Conservation (phyloP, 2,888 invertebrate species). For the Cabera pusaria region DNA sequence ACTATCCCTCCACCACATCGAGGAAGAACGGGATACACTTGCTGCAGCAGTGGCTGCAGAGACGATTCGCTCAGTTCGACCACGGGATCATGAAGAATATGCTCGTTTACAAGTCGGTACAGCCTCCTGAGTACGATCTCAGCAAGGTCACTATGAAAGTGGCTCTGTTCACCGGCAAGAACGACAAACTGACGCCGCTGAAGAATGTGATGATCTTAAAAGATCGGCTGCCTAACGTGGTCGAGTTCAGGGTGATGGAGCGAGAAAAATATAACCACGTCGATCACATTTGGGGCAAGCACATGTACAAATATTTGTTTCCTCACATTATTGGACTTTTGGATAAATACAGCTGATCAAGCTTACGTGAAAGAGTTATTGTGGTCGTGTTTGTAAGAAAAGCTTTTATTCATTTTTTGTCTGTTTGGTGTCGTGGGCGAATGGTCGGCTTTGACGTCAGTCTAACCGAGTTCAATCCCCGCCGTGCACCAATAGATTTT, state of each 20-base stretch:
- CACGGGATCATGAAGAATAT: conserved; percentile 16
- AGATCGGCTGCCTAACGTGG: conserved; percentile 41
- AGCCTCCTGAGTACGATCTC: conserved; percentile 19
- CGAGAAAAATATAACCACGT: conserved; percentile 43
- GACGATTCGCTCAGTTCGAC: conserved; percentile 18
- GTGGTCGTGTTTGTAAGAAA: too few relatives aligned
- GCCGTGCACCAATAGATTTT: too few relatives aligned
- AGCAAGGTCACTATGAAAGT: conserved; percentile 40
- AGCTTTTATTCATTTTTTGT: too few relatives aligned
- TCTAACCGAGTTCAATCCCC: too few relatives aligned
- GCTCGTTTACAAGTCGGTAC: conserved; percentile 8
- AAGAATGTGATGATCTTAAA: conserved; percentile 33
- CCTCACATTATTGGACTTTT: conserved; percentile 37
- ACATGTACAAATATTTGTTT: conserved; percentile 44
- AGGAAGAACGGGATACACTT: conserved; percentile 39
- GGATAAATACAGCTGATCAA: conserved; percentile 14
- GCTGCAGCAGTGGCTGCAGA: conserved; percentile 22
- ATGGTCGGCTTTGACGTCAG: too few relatives aligned
- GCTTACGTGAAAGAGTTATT: too few relatives aligned
- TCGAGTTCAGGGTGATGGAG: conserved; percentile 36
- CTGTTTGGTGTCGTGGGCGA: too few relatives aligned
- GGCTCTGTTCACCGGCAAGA: conserved; percentile 68
- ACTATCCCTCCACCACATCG: conserved; percentile 44
- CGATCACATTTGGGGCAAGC: conserved; percentile 43
- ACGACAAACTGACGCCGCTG: conserved; percentile 74